Percentiles rank a stretch among this genome's conserved stretches.
These are phyloP conservation scores for Acipenser oxyrinchus DNA, from an alignment of 2,797 vertebrate genomes.

Conservation along the genomic window DNA sequence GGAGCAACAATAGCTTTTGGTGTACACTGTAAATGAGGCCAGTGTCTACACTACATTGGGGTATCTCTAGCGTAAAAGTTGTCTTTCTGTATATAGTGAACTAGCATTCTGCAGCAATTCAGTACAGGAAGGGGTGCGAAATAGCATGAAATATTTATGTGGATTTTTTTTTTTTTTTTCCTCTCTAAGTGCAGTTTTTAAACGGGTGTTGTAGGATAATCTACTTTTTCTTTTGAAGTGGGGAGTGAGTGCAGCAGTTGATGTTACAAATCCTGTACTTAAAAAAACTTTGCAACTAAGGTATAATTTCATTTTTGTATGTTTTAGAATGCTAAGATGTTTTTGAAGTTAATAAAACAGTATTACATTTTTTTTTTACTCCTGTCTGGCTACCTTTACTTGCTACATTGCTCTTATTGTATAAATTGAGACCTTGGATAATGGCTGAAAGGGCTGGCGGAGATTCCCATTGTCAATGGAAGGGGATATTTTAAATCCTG, in stretches of 20 bases:
- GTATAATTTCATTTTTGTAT: slow-evolving; percentile 65
- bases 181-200: slow-evolving; percentile 56
- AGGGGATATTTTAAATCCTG: too few species aligned
- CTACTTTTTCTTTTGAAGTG: slow-evolving; percentile 43
- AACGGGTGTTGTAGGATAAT: slow-evolving; percentile 52
- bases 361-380: slow-evolving; percentile 74
- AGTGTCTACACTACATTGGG: slow-evolving; percentile 58
- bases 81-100: slow-evolving; percentile 66
- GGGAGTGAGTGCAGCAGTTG: slow-evolving; percentile 53
- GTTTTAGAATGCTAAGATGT: slow-evolving; percentile 79
- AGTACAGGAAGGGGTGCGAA: slow-evolving; percentile 41
- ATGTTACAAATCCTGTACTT: slow-evolving; percentile 69
- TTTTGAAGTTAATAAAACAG: slow-evolving; percentile 82
- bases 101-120: slow-evolving; percentile 61
- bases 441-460: too few species aligned
- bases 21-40: slow-evolving; percentile 43
- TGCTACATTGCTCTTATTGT: background rate
- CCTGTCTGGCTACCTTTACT: slow-evolving; percentile 38
- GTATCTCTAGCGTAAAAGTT: slow-evolving; percentile 55
- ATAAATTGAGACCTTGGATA: too few species aligned
- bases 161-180: slow-evolving; percentile 9
- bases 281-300: slow-evolving; percentile 57
- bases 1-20: slow-evolving; percentile 45
- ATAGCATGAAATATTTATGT: slow-evolving; percentile 60
- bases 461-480: too few species aligned